Percentiles rank a stretch among this genome's conserved stretches.
Conservation (phyloP, 2,113 vertebrate genomes). For the Actenoides lindsayi region DNA sequence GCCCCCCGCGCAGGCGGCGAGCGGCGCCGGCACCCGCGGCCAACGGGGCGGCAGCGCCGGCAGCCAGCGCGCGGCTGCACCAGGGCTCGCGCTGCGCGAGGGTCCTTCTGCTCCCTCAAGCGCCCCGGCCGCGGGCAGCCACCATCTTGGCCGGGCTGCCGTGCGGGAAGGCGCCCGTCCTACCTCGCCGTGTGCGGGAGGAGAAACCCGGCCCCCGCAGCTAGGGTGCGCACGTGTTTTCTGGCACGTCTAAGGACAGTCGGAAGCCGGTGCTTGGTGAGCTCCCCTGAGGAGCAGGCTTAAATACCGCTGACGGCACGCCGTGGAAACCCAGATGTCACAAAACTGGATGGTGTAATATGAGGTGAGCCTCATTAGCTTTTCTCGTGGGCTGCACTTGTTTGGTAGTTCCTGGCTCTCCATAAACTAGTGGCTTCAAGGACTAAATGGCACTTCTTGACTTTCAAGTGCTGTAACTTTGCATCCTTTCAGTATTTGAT, state of each 20-base stretch:
- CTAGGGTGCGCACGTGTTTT: accelerated
- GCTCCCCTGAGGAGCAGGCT: accelerated
- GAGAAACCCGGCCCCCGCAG: accelerated
- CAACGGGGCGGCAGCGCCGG: background rate
- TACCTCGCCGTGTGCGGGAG: accelerated
- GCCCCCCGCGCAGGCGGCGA: background rate
- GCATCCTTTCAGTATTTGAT: background rate
- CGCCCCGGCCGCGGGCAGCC: background rate
- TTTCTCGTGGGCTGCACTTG: background rate
- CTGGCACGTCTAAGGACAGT: accelerated
- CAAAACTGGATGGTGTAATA: accelerated
- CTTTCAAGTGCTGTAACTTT: accelerated
- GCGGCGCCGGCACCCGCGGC: background rate
- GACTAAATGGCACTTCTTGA: background rate
- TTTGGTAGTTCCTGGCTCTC: background rate
- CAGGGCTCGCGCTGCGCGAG: background rate
- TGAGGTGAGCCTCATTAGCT: background rate
- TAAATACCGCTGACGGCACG: accelerated
- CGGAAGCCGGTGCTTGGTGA: accelerated
- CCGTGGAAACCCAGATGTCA: background rate
- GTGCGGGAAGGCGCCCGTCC: too few species aligned
- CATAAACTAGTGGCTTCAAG: background rate
- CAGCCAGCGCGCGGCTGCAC: background rate
- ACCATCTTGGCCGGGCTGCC: background rate
- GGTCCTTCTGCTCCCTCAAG: too few species aligned